Evolutionary conservation across 2,888 invertebrate species (phyloP).

Genomic region (Bombylius major): DNA sequence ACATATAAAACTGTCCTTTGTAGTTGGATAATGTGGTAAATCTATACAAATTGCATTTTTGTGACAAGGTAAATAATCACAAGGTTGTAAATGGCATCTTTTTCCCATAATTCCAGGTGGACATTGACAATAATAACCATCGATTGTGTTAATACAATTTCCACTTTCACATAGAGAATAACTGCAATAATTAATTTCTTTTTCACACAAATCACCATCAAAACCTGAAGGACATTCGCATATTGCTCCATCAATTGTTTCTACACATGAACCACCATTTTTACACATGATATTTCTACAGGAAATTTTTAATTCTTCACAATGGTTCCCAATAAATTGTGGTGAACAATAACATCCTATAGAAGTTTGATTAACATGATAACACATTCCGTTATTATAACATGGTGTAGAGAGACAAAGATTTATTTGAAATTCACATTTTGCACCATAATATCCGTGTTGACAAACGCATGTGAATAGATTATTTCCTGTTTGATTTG

Average conservation of each 20-base stretch:
- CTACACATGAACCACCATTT: constrained; percentile 35
- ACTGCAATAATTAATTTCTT: constrained; percentile 39
- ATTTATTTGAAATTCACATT: constrained; percentile 40
- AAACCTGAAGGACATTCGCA: constrained; percentile 23
- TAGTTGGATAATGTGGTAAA: constrained; percentile 30
- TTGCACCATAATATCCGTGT: constrained; percentile 40
- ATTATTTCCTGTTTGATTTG: constrained; percentile 23
- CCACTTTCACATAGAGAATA: constrained; percentile 37
- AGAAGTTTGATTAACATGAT: constrained; percentile 19
- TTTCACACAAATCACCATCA: constrained; percentile 39
- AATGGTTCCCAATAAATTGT: constrained; percentile 39
- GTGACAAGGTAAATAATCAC: constrained; percentile 44
- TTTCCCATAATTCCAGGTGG: constrained; percentile 40
- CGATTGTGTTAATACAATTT: constrained; percentile 28
- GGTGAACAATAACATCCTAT: constrained; percentile 38
- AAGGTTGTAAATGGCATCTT: constrained; percentile 44
- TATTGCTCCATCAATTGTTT: constrained; percentile 21
- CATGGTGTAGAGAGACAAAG: constrained; percentile 43
- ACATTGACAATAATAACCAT: constrained; percentile 40
- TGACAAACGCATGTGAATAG: constrained; percentile 39
- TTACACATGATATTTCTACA: constrained; percentile 27
- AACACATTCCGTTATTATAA: constrained; percentile 41
- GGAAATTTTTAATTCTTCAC: constrained; percentile 33
- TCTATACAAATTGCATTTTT: constrained; percentile 37
- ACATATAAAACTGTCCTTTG: constrained; percentile 40